Evolutionary conservation across 2,113 vertebrate genomes (phyloP), one percentile per base, ranked within the genome.

Genomic region (Psittacara wagleri): DNA sequence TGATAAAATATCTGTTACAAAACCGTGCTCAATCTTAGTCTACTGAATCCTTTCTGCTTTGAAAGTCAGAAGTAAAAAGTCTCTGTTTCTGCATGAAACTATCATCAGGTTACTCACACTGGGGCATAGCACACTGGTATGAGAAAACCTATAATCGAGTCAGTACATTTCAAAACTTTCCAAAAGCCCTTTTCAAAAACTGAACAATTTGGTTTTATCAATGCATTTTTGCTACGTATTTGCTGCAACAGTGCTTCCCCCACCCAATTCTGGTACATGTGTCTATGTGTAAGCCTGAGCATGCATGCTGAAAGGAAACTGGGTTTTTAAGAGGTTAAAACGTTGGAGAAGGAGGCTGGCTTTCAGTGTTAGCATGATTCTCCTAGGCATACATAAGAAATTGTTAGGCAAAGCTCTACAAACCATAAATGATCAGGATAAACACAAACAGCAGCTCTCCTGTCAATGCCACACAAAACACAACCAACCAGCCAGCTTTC

Each of bases 1-100:
- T 63, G 44, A 59, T 66, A 74, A 88, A 88, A 41, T 39, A 79
- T 61, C 91, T 87, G 52, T 76, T 88, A 69, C 63, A 54, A 88
- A 88, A 44, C 31, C 5, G 2, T 28, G 33, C 17, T 83, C 31
- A 54, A 1, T 66, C 28, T 69, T 37, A 44, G 15, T 31, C 8
- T 52, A 67, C 75, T 54, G 44, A 62, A 54, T 54, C 7, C 62
- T 48, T 64, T 37, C 29, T 68, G 18, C 64, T 86, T 77, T 51
- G 76, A 90, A 83, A 81, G 78, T 27, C 28, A 67, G 44, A 83
- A 88, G 4, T 39, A 6, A 37, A 54, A 54, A 39, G 9, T 19
- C 1, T 12, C 11, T n/a, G 8, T 57, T 84, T 86, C 73, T 66
- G 51, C 29, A 62, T 25, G 61, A 10, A 24, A 19, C 19, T 39